Base-by-base conservation (phyloP, 1,140 invertebrate species). In the Lepeophtheirus salmonis region DNA sequence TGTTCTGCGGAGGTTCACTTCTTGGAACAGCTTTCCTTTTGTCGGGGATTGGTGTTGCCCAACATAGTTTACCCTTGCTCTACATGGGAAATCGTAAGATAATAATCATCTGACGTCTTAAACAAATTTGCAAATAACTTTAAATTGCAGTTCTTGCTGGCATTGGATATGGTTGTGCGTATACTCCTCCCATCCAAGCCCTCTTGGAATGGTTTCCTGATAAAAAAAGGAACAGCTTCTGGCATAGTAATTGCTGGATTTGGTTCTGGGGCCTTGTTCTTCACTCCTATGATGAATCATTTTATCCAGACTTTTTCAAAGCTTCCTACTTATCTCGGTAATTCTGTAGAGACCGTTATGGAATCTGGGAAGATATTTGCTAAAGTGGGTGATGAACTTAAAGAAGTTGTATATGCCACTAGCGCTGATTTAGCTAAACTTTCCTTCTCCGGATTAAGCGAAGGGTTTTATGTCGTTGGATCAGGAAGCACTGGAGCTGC, bases 121-220 rank as follows among this genome's bases (percentile, higher is more conserved):
- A 2, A 24, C 6, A 24, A 23, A 2, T 20, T 57, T 21, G 2
- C 4, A 17, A 48, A 25, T 57, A 23, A 57, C 16, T 50, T 13
- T 16, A 48, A 13, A 14, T 24, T 18, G 22, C 26, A 57, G 22
- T 61, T 18, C 10, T 61, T 16, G 17, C 17, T 22, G 59, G 59
- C 3, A 54, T 61, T 26, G 59, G 59, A 1, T 61, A 61, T 55
- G 59, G 59, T 13, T 61, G 59, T 52, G n/a, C 59, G n/a, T 61
- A 61, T 26, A 61, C 59, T 2, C 59, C 59, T 16, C 59, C 59
- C 13, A 61, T 61, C 22, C 59, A 61, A 22, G 54, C 62, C 2
- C 62, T 63, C 24, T 4, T 63, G 1, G 50, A 62, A 17, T 63
- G 62, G 62, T 63, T 63, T 20, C 62, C 62, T 14, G 62, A 63